Percentiles rank a stretch among this genome's conserved stretches.
These are phyloP conservation scores for Tetropium fuscum DNA, from an alignment of 2,888 invertebrate species.

Conservation along the genomic window DNA sequence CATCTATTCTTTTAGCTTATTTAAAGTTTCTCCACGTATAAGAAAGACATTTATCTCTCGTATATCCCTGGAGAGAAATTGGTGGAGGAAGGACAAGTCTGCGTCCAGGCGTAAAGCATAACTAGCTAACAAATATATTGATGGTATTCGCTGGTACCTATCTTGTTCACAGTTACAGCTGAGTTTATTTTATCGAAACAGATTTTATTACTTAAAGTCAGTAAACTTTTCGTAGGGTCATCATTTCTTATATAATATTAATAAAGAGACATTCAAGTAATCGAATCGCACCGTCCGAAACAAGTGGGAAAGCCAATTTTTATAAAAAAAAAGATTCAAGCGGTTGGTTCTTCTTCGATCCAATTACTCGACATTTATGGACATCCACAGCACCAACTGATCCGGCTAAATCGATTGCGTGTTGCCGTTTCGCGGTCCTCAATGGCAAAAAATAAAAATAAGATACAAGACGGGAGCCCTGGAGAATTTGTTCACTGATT, in stretches of 20 bases:
- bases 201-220: background rate
- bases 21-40: conserved; percentile 8
- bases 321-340: too few relatives aligned
- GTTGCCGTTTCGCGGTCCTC: background rate
- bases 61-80: background rate
- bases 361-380: background rate
- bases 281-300: too few relatives aligned
- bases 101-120: background rate
- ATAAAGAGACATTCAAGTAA: too few relatives aligned
- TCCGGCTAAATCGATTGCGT: background rate
- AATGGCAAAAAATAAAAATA: background rate
- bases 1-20: background rate
- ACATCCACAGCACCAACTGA: background rate
- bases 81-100: background rate
- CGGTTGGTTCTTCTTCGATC: too few relatives aligned
- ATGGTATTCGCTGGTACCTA: background rate
- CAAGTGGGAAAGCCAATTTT: too few relatives aligned
- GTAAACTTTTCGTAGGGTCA: too few relatives aligned
- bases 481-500: background rate
- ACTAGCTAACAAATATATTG: background rate
- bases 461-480: background rate
- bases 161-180: background rate
- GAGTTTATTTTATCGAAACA: background rate
- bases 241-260: too few relatives aligned
- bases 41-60: conserved; percentile 3